Evolutionary conservation across 64 coral and sea anemone species (phyloP).

Genomic region (Dendronephthya gigantea): DNA sequence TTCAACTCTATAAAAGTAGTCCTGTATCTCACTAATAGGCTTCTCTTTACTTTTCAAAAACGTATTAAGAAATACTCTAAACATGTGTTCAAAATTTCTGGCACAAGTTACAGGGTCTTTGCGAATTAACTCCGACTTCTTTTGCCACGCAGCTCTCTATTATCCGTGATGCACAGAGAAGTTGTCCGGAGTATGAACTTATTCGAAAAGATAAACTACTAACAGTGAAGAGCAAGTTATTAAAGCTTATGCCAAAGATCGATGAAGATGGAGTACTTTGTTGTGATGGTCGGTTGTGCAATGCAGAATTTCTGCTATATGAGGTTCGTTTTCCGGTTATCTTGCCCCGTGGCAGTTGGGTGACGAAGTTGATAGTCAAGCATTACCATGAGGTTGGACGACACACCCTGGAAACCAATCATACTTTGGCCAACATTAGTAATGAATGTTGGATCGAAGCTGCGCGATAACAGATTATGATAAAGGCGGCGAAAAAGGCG

Average conservation of each 20-base stretch:
- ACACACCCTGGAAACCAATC: background rate
- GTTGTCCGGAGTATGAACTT: background rate
- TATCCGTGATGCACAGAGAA: conserved; percentile 16
- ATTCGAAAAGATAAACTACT: background rate
- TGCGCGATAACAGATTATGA: background rate
- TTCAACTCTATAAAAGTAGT: conserved; percentile 47
- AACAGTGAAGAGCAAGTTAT: background rate
- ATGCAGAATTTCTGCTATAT: background rate
- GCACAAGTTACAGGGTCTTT: conserved; percentile 42
- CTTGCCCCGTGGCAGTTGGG: background rate
- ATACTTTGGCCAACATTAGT: background rate
- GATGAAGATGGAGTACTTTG: background rate
- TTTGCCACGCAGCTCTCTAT: conserved; percentile 31
- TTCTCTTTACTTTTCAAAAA: conserved; percentile 32
- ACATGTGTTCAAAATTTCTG: conserved; percentile 48
- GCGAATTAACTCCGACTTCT: conserved; percentile 42
- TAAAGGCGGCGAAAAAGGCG: background rate
- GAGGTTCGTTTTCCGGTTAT: background rate
- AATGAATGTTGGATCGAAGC: background rate
- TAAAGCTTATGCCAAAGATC: background rate
- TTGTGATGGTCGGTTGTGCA: background rate
- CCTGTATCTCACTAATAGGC: conserved; percentile 38
- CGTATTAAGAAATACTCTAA: conserved; percentile 36
- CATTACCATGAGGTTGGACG: background rate
- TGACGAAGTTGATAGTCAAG: background rate